phyloP scores from a whole-genome alignment of 2,888 invertebrate genomes.

The Scaptodrosophila latifasciaeformis region DNA sequence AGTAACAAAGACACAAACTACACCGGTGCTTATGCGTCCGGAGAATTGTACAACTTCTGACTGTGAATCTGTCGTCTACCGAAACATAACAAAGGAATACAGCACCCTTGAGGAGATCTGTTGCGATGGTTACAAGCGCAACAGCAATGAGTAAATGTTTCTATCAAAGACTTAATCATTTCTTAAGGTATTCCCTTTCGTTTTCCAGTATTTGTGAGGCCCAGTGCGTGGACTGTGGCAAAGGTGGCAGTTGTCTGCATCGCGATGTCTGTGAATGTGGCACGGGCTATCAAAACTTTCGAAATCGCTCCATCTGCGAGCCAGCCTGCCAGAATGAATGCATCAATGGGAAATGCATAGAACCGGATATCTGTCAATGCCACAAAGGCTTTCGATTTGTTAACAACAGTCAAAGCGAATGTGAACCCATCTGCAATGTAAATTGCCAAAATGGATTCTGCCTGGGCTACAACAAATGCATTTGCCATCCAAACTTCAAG shows the following conservation, averaged over 20 bases:
- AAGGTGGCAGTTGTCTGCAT: conserved; percentile 59
- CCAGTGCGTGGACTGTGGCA: conserved; percentile 65
- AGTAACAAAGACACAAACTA: conserved; percentile 55
- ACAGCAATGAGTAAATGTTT: conserved; percentile 47
- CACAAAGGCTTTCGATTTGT: conserved; percentile 47
- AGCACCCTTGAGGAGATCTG: conserved; percentile 61
- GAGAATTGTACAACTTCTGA: conserved; percentile 48
- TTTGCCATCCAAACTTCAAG: conserved; percentile 76
- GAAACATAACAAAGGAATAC: conserved; percentile 44
- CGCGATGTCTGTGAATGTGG: conserved; percentile 66
- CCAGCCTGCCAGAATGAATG: conserved; percentile 64
- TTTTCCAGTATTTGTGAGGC: conserved; percentile 62
- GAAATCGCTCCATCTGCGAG: conserved; percentile 53
- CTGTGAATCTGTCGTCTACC: conserved; percentile 51
- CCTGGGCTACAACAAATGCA: conserved; percentile 77
- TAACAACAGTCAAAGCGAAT: conserved; percentile 57
- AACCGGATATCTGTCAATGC: conserved; percentile 68
- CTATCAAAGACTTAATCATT: neutral
- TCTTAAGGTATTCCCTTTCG: neutral
- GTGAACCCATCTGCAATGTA: conserved; percentile 71
- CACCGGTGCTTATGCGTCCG: conserved; percentile 63
- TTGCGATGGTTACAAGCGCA: conserved; percentile 66
- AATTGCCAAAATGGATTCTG: conserved; percentile 76
- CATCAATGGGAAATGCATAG: conserved; percentile 63
- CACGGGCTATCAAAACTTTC: conserved; percentile 57